Evolutionary conservation across 2,113 vertebrate genomes (phyloP).

Genomic region (Phaethon lepturus): DNA sequence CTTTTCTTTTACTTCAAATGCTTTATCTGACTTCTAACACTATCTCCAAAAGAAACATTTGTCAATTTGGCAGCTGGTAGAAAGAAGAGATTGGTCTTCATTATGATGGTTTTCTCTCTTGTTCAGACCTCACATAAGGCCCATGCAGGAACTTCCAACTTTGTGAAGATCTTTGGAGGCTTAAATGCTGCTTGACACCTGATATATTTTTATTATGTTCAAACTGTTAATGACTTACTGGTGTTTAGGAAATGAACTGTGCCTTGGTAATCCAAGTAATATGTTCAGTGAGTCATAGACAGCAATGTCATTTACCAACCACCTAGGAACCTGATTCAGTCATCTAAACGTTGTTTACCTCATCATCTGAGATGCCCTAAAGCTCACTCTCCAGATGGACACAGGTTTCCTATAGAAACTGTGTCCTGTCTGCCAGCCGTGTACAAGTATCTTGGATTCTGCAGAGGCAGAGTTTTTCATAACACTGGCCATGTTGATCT

Average conservation of each 20-base stretch:
- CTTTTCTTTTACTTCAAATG: neutral
- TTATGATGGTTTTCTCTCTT: neutral
- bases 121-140: neutral
- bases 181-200: neutral
- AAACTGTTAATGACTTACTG: neutral
- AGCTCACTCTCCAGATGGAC: neutral
- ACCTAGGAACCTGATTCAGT: neutral
- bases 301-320: neutral
- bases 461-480: neutral
- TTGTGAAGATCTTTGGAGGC: neutral
- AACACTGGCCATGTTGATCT: neutral
- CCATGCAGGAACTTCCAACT: accelerated
- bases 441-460: neutral
- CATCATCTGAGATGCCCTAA: neutral
- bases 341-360: neutral
- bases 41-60: neutral
- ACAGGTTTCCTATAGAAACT: neutral
- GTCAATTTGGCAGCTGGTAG: neutral
- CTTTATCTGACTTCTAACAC: neutral
- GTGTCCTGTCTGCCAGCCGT: neutral
- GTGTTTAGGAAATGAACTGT: neutral
- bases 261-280: neutral
- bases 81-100: neutral
- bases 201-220: neutral
- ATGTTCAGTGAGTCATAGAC: neutral